These are phyloP conservation scores for Drosophila navojoa DNA, from an alignment of 1,140 invertebrate species.

Conservation along the genomic window DNA sequence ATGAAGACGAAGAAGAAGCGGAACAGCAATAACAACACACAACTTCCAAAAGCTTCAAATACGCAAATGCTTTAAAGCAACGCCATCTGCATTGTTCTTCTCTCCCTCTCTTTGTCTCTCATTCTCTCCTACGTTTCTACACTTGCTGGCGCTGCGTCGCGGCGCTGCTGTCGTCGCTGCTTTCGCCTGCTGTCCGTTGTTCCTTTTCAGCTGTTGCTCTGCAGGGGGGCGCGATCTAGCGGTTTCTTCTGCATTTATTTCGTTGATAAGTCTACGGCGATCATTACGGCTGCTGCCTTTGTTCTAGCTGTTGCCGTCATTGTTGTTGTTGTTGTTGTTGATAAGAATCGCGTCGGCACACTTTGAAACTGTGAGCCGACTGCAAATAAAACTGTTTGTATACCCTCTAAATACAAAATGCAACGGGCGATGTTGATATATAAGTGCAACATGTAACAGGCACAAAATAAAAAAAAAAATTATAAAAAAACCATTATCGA, in stretches of 20 bases:
- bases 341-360: conserved; percentile 62
- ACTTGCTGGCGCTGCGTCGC: background rate
- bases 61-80: conserved; percentile 23
- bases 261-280: conserved; percentile 52
- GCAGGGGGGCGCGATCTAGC: conserved; percentile 57
- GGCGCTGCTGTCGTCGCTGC: background rate
- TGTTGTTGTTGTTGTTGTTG: conserved; percentile 19
- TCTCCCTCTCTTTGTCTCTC: conserved; percentile 1
- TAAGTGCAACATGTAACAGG: background rate
- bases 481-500: too few species aligned
- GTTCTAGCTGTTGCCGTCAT: background rate
- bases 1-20: conserved; percentile 14
- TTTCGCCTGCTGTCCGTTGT: background rate
- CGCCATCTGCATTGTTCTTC: conserved; percentile 10
- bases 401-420: background rate
- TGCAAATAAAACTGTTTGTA: conserved; percentile 51
- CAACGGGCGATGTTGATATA: background rate
- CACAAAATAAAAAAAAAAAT: too few species aligned
- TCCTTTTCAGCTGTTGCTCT: conserved; percentile 15
- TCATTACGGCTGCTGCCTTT: conserved; percentile 32
- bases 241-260: conserved; percentile 23
- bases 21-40: conserved; percentile 18
- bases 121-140: background rate
- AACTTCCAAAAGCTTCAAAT: conserved; percentile 22
- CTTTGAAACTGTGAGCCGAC: conserved; percentile 55